These are phyloP conservation scores for Mesodorylaimus sp. DNA, from an alignment of 2,888 invertebrate genomes.

Conservation along the genomic window DNA sequence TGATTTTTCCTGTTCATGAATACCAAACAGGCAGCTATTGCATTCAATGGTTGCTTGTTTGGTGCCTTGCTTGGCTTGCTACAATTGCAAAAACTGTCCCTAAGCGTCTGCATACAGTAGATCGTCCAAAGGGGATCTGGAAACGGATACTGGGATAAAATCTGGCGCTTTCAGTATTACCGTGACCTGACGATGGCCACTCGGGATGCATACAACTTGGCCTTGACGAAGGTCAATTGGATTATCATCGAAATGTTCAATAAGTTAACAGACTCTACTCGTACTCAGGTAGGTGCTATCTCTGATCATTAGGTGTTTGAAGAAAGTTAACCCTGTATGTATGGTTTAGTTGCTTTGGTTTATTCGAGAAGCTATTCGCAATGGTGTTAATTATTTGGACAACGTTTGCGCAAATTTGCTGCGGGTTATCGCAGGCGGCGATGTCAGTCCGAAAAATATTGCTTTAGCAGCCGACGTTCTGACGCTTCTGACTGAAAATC, in stretches of 20 bases:
- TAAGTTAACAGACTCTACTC: neutral
- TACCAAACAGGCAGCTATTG: too few relatives aligned
- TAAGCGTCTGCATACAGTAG: too few relatives aligned
- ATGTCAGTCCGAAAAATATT: neutral
- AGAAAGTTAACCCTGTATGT: neutral
- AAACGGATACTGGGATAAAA: too few relatives aligned
- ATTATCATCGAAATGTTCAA: slow-evolving; percentile 3
- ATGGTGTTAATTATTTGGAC: neutral
- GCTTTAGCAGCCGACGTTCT: neutral
- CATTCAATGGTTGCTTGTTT: too few relatives aligned
- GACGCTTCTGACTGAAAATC: slow-evolving; percentile 2
- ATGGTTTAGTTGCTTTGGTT: neutral
- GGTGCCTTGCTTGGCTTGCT: too few relatives aligned
- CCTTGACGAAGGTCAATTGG: neutral
- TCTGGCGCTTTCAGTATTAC: neutral
- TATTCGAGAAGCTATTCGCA: neutral
- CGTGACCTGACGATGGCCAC: slow-evolving; percentile 4
- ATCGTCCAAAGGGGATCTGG: too few relatives aligned
- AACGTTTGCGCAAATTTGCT: neutral
- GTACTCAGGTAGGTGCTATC: slow-evolving; percentile 4
- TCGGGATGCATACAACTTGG: slow-evolving; percentile 2
- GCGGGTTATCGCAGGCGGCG: neutral
- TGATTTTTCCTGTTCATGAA: too few relatives aligned
- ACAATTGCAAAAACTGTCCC: too few relatives aligned
- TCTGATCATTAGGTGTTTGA: too few relatives aligned